Evolutionary conservation across 2,113 vertebrate species (phyloP), one percentile per base, ranked within the genome.

Genomic region (Jaculus jaculus): DNA sequence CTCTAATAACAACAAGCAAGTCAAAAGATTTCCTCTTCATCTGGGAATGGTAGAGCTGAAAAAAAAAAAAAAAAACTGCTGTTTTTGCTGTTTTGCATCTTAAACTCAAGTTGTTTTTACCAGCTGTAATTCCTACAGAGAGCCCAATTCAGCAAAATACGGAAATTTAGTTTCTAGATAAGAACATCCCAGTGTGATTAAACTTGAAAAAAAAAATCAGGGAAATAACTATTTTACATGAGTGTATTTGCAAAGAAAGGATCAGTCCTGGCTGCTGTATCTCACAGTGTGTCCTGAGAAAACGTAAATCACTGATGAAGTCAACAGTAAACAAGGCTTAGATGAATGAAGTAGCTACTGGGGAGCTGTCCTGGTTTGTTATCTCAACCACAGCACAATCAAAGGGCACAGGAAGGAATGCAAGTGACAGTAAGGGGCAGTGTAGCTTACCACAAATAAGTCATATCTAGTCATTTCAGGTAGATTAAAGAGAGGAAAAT

Each of bases 291-390:
- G n/a, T 71, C 34, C 20, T 10, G 89, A 87, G 73, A 26, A 94
- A 93, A 85, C 39, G 84, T 94, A 93, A 95, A 94, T 95, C 73
- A 94, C 2, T 89, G 89, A 94, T 89, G 75, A 95, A 96, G 61
- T 72, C 89, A 96, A 78, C 4, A 78, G 72, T 84, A 83, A 90
- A 92, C 63, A 66, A 90, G 34, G 4, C 58, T 87, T 24, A 47
- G 21, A 71, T 79, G 92, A 93, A 93, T 96, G 91, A 89, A 97
- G 54, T 73, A 90, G 83, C 47, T 93, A 93, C 86, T 93, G 72
- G 86, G 79, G 37, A 79, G 24, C 54, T 91, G 75, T 92, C 63
- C 74, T 92, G 37, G 15, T 95, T 94, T 92, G 63, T 90, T 95
- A 93, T 89, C 78, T 92, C 23, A 51, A n/a, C 66, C 65, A 5